These are phyloP conservation scores for Macrosiphum euphorbiae DNA, from an alignment of 2,888 invertebrate species.

Conservation along the genomic window DNA sequence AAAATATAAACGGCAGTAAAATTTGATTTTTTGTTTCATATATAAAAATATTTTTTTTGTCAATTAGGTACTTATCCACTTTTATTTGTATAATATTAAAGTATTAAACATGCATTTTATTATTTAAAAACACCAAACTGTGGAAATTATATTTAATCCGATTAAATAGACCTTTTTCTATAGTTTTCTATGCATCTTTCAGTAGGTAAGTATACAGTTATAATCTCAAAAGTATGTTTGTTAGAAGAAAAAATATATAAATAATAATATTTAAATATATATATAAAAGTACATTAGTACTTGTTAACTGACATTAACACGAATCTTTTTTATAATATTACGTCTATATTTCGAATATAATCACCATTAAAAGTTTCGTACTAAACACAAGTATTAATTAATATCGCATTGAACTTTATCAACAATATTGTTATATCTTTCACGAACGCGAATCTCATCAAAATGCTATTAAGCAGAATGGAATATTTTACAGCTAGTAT, in stretches of 20 bases:
- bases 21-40: too few relatives aligned
- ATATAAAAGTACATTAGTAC: too few relatives aligned
- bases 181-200: too few relatives aligned
- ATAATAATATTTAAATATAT: too few relatives aligned
- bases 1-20: too few relatives aligned
- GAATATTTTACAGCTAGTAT: constrained; percentile 29
- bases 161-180: not conserved
- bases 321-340: not conserved
- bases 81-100: not conserved
- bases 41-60: not conserved
- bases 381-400: constrained; percentile 30
- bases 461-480: constrained; percentile 26
- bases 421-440: not conserved
- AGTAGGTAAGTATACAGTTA: not conserved
- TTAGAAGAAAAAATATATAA: not conserved
- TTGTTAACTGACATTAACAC: not conserved
- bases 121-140: not conserved
- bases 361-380: constrained; percentile 9
- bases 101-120: not conserved
- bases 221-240: not conserved
- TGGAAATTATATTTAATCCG: not conserved
- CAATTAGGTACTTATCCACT: not conserved
- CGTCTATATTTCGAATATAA: not conserved
- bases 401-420: constrained; percentile 10
- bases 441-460: constrained; percentile 16